Base-by-base conservation (phyloP, 2,113 vertebrate species). In the Microcebus tavaratra region DNA sequence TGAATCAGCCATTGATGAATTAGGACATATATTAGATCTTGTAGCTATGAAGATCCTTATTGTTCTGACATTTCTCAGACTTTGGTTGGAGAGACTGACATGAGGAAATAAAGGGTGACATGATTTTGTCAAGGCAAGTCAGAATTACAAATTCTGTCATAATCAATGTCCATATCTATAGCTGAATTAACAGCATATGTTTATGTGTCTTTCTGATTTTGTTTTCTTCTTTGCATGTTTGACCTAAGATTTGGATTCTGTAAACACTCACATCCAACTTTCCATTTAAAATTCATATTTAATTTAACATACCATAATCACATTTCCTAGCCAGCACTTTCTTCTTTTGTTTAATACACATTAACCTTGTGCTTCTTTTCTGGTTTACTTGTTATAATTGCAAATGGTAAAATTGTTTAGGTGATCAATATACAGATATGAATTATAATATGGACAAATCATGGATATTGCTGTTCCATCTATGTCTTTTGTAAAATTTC, bases 241-340 rank as follows among this genome's bases (percentile, higher is more conserved):
- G 36, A 87, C 4, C 0, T 83, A 72, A 68, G 6, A 88, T 96
- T 86, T 91, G 13, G 3, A 55, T 83, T 96, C 29, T 91, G 27
- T 65, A 45, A 48, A 81, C 76, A 50, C 4, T 68, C 92, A 34
- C 3, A 70, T 15, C 7, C 17, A 88, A 9, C n/a, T 91, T 93
- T 87, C 23, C 53, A 55, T 86, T 96, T 93, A 42, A 82, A 79
- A 89, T 79, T 31, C 29, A 57, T 68, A 39, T 83, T 94, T 61
- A 61, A 55, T 31, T 91, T 95, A 50, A 50, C 5, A 53, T 70
- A 55, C 8, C 17, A 36, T 50, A 61, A 53, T 61, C 13, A 85
- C 1, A 42, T 53, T 90, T 89, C 48, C 39, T 67, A 97, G 55
- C 61, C 72, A 80, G 39, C 18, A 34, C 2, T n/a, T 36, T 68